A percentile compares a stretch with the other conserved stretches of the same genome.
phyloP scores from a whole-genome alignment of 2,888 invertebrate species.

The Synanthedon andrenaeformis region DNA sequence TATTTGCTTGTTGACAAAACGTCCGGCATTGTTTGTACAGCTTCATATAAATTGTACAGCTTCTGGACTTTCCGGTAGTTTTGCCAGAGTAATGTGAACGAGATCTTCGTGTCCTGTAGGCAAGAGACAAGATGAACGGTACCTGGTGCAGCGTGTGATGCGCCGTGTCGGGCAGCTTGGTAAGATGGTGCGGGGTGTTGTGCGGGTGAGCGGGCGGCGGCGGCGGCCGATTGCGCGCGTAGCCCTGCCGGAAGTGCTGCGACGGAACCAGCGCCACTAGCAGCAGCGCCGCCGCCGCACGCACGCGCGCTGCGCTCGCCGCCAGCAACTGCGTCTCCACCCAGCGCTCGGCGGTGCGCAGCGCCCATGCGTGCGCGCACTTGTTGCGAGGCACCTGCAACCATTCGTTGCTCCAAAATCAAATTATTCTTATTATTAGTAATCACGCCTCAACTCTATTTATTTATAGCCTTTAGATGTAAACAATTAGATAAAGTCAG shows the following conservation, averaged over 20 bases:
- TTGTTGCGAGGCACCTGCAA: constrained; percentile 82
- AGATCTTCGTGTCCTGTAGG: too few relatives aligned
- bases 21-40: too few relatives aligned
- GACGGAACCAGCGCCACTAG: constrained; percentile 92
- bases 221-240: constrained; percentile 73
- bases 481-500: too few relatives aligned
- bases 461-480: too few relatives aligned
- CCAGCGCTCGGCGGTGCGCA: constrained; percentile 94
- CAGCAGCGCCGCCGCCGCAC: constrained; percentile 87
- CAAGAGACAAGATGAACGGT: neutral
- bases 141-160: constrained; percentile 69
- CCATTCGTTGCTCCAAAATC: neutral
- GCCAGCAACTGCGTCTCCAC: constrained; percentile 89
- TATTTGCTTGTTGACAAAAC: too few relatives aligned
- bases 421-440: too few relatives aligned
- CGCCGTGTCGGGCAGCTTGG: constrained; percentile 59
- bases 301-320: constrained; percentile 86
- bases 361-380: constrained; percentile 90
- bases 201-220: constrained; percentile 51
- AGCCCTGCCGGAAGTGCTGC: constrained; percentile 89
- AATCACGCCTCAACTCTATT: too few relatives aligned
- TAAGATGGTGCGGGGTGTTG: constrained; percentile 42
- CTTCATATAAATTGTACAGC: too few relatives aligned
- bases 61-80: too few relatives aligned
- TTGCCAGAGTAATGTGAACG: too few relatives aligned